A percentile compares a stretch with the other conserved stretches of the same genome.
These are phyloP conservation scores for Etheostoma perlongum DNA, from an alignment of 2,797 vertebrate genomes.

Conservation along the genomic window DNA sequence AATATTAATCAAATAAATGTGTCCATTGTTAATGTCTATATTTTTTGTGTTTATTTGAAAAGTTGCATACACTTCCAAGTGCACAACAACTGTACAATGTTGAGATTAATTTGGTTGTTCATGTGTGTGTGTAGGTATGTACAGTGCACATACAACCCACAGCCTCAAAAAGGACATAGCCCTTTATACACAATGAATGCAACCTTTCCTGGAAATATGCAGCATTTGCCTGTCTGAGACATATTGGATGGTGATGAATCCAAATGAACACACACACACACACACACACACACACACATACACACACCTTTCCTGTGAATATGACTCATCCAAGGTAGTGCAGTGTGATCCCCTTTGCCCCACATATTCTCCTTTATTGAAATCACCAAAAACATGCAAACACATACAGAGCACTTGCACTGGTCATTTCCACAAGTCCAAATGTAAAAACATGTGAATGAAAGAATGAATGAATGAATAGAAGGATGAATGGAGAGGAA, in stretches of 20 bases:
- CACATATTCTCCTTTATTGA: conserved; percentile 13
- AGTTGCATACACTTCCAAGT: too few relatives aligned
- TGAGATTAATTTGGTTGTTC: neutral
- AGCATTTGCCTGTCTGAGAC: conserved; percentile 32
- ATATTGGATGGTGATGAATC: conserved; percentile 25
- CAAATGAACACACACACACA: neutral
- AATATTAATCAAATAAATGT: neutral
- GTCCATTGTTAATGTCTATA: too few relatives aligned
- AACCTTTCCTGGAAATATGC: conserved; percentile 45
- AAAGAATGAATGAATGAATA: conserved; percentile 48
- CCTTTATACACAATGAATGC: conserved; percentile 17
- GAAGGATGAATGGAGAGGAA: conserved; percentile 66
- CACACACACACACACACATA: neutral
- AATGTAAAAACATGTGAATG: conserved; percentile 9
- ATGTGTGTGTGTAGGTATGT: neutral
- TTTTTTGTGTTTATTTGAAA: too few relatives aligned
- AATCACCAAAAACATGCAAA: neutral
- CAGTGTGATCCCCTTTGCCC: neutral
- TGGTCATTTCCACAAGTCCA: neutral
- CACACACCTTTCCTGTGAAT: conserved; percentile 25
- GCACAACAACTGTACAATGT: neutral
- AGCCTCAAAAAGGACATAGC: neutral
- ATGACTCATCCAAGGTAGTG: conserved; percentile 44
- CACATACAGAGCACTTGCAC: neutral
- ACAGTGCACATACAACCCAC: neutral